Conservation (phyloP, 2,888 invertebrate genomes). For the Buathra laborator region DNA sequence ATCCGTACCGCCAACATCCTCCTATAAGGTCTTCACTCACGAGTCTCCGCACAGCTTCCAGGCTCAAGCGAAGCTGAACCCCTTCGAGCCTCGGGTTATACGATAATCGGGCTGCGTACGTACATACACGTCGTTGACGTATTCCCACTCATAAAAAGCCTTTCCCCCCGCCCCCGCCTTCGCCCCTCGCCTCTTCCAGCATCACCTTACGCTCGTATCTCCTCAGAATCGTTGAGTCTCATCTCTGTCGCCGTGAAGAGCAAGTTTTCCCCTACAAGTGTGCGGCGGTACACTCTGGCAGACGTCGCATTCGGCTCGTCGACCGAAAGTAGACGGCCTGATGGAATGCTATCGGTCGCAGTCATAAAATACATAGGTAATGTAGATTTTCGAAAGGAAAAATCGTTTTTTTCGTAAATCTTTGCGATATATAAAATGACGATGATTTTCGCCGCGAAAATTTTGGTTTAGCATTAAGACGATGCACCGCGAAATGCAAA, state of each 20-base stretch:
- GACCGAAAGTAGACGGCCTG: background rate
- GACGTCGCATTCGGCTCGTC: background rate
- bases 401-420: background rate
- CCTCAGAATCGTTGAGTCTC: conserved; percentile 10
- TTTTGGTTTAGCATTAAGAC: background rate
- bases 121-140: conserved; percentile 42
- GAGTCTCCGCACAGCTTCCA: conserved; percentile 34
- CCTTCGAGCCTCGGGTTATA: conserved; percentile 46
- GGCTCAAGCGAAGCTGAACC: conserved; percentile 56
- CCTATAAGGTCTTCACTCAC: conserved; percentile 21
- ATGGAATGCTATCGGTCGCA: background rate
- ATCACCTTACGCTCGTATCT: background rate
- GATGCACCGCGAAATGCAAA: no score
- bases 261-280: conserved; percentile 8
- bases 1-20: background rate
- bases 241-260: conserved; percentile 9
- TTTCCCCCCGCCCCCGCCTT: conserved; percentile 11
- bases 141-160: conserved; percentile 43
- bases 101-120: conserved; percentile 32
- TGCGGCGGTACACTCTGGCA: background rate
- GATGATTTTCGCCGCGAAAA: background rate
- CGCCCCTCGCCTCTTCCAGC: background rate
- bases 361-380: background rate
- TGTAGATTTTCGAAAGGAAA: background rate
- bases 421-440: background rate